Evolutionary conservation across 2,797 vertebrate genomes (phyloP).

Genomic region (Bradypus variegatus): DNA sequence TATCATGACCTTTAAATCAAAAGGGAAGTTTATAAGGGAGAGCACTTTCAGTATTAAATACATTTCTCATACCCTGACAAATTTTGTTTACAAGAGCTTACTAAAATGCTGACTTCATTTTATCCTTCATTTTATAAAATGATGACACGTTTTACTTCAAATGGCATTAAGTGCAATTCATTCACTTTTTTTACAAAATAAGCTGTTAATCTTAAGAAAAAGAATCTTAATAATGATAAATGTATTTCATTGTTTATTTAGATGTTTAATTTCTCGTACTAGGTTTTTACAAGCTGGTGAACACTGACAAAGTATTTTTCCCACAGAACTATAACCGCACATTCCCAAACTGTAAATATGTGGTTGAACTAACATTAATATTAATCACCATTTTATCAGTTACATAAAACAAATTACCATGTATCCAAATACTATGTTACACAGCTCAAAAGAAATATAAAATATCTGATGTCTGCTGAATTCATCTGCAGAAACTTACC

Average conservation of each 20-base stretch:
- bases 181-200: not conserved
- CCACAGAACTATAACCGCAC: constrained; percentile 94
- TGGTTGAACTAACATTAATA: constrained; percentile 89
- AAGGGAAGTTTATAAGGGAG: no score
- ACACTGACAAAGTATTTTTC: constrained; percentile 92
- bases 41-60: no score
- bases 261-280: constrained; percentile 86
- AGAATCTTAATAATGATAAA: not conserved
- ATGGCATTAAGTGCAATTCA: no score
- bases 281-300: constrained; percentile 87
- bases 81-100: no score
- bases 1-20: no score
- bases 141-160: no score
- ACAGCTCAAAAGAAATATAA: constrained; percentile 95
- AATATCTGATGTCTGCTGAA: constrained; percentile 87
- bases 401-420: constrained; percentile 90
- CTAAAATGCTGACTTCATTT: no score
- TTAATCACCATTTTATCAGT: constrained; percentile 88
- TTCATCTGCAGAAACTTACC: constrained; percentile 79
- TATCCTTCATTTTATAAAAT: no score
- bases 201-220: not conserved
- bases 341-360: constrained; percentile 97
- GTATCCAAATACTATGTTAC: constrained; percentile 92
- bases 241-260: constrained; percentile 87
- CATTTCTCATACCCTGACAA: no score